Conservation (phyloP, 2,797 vertebrate genomes). For the Tapirus indicus region DNA sequence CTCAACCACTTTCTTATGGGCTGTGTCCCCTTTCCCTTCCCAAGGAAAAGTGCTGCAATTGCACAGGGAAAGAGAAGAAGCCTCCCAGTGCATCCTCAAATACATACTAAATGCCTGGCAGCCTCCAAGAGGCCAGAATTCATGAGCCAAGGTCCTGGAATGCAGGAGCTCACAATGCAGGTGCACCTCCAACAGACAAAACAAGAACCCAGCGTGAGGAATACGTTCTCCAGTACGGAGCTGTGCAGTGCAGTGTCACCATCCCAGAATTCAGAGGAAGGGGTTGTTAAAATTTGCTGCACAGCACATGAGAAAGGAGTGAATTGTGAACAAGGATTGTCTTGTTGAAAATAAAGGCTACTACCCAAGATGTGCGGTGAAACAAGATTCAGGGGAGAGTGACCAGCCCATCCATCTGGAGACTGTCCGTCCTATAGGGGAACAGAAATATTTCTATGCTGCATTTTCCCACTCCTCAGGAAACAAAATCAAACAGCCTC, state of each 20-base stretch:
- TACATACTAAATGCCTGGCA: accelerated
- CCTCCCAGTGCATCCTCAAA: not conserved
- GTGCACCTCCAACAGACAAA: not conserved
- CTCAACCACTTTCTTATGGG: not conserved
- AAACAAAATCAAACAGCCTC: slow-evolving; percentile 65
- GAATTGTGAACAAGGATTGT: slow-evolving; percentile 59
- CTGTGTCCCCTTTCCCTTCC: not conserved
- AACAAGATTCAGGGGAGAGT: not conserved
- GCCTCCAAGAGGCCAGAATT: not conserved
- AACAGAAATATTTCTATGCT: slow-evolving; percentile 69
- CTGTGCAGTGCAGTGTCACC: accelerated
- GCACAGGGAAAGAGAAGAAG: not conserved
- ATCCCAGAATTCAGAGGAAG: not conserved
- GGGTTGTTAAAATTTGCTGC: slow-evolving; percentile 54
- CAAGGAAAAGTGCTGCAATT: not conserved
- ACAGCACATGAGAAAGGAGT: slow-evolving; percentile 45
- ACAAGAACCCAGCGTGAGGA: not conserved
- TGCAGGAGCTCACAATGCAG: not conserved
- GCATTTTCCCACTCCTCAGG: slow-evolving; percentile 55
- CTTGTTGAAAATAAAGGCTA: slow-evolving; percentile 61
- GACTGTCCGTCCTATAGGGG: slow-evolving; percentile 22
- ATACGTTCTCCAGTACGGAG: accelerated
- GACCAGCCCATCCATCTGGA: slow-evolving; percentile 20
- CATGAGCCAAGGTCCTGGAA: not conserved
- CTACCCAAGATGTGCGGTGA: not conserved